phyloP scores from a whole-genome alignment of 2,888 invertebrate genomes.

The Minunthozetes semirufus region DNA sequence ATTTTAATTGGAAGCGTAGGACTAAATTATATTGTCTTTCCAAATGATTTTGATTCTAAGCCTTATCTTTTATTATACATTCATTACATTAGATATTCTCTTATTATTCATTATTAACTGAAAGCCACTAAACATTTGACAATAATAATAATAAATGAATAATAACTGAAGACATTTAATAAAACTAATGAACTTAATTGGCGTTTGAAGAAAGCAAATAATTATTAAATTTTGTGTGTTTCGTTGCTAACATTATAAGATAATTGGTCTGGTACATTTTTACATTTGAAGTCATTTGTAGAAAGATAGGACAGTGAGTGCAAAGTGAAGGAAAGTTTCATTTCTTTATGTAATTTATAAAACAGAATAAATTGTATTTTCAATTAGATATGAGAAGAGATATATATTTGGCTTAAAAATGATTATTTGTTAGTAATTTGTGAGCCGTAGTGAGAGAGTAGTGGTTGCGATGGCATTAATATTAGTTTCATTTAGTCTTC shows the following conservation, averaged over 20 bases:
- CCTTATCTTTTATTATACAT: conserved; percentile 2
- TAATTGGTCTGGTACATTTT: no score
- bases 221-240: not conserved
- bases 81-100: not conserved
- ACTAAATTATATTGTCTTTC: not conserved
- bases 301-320: no score
- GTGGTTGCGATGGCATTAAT: not conserved
- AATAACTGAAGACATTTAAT: not conserved
- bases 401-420: not conserved
- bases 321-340: not conserved
- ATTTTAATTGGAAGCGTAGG: conserved; percentile 21
- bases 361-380: no score
- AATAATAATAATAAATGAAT: not conserved
- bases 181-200: not conserved
- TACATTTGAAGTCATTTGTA: no score
- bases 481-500: conserved; percentile 1
- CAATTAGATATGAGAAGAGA: not conserved
- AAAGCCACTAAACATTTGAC: not conserved
- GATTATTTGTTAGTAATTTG: not conserved
- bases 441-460: not conserved
- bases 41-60: not conserved
- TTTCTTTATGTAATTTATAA: not conserved
- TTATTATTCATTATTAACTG: conserved; percentile 4
- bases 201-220: not conserved
- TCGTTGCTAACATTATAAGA: not conserved